Base-by-base conservation (phyloP, 2,888 invertebrate genomes). In the Gibbula magus region DNA sequence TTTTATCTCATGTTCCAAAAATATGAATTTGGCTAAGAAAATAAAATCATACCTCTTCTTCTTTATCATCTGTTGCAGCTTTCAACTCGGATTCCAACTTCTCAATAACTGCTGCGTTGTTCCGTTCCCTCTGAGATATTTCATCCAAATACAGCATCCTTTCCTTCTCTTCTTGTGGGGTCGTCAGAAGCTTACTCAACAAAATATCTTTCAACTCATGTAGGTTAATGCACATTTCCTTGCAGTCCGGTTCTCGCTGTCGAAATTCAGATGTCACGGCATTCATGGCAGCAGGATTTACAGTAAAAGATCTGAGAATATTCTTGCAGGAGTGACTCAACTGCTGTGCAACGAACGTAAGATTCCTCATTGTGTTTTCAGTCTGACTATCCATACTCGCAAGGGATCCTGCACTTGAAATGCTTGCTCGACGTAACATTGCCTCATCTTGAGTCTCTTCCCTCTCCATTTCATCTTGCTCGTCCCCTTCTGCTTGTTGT, bases 141-240 rank as follows among this genome's bases (percentile, higher is more conserved):
- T 92, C 90, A 66, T 88, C 86, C 25, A 93, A 87, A 82, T 92
- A 93, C 29, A 87, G 87, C 82, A 89, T 88, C 76, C 90, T 88
- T 79, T 93, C 92, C 35, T 85, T 86, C 76, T 92, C 91, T 84
- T 93, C 93, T 52, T 90, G 87, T 5, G 93, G 93, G 2, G 92
- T 92, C 25, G 92, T 92, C 79, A 93, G 87, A 70, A 93, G 82
- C 78, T 91, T 91, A 45, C 87, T 87, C 87, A 91, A 86, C 29
- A 93, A 81, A 51, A 93, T 90, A 73, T 91, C 92, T 77, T 87
- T 87, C 66, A 93, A 84, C 80, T 91, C 92, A 70, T 87, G 86
- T 87, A 92, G 82, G 67, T 86, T 84, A 3, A 32, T 75, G n/a
- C 90, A 82, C 75, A 91, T 79, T 5, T 83, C 79, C 73, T 83